Percentiles rank a stretch among this genome's conserved stretches.
Conservation (phyloP, 2,113 vertebrate genomes). For the Neodon shergylaensis region DNA sequence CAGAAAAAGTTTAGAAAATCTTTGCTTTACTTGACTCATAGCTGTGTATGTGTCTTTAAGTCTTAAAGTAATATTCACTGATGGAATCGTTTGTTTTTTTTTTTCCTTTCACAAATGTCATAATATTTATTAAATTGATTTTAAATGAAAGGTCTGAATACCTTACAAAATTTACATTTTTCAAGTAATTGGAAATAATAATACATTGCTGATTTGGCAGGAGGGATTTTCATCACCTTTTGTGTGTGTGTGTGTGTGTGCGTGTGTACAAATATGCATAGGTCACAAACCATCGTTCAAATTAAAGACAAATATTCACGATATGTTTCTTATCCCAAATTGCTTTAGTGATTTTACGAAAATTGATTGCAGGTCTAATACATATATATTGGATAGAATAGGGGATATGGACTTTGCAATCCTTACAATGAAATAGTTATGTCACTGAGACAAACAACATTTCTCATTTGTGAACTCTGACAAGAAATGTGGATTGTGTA, state of each 20-base stretch:
- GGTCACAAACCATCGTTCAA: not conserved
- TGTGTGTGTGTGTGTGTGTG: not conserved
- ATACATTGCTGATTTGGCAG: not conserved
- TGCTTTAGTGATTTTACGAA: not conserved
- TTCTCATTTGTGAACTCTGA: not conserved
- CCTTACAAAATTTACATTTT: constrained; percentile 11
- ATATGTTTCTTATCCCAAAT: not conserved
- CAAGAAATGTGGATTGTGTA: not conserved
- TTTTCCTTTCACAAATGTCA: not conserved
- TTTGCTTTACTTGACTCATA: constrained; percentile 33
- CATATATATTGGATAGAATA: not conserved
- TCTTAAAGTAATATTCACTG: constrained; percentile 57
- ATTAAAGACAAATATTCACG: constrained; percentile 3
- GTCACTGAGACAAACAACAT: not conserved
- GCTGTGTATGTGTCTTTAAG: not conserved
- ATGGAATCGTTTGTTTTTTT: not conserved
- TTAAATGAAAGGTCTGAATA: constrained; percentile 53
- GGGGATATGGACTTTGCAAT: not conserved
- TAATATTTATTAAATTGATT: constrained; percentile 41
- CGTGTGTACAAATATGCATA: not conserved
- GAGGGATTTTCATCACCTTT: not conserved
- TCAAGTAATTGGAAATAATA: constrained; percentile 49
- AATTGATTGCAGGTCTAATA: not conserved
- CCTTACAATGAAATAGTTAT: not conserved
- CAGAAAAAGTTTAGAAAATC: constrained; percentile 48